Percentiles rank a stretch among this genome's conserved stretches.
Conservation (phyloP, 2,113 vertebrate genomes). For the Hippoglossus stenolepis region DNA sequence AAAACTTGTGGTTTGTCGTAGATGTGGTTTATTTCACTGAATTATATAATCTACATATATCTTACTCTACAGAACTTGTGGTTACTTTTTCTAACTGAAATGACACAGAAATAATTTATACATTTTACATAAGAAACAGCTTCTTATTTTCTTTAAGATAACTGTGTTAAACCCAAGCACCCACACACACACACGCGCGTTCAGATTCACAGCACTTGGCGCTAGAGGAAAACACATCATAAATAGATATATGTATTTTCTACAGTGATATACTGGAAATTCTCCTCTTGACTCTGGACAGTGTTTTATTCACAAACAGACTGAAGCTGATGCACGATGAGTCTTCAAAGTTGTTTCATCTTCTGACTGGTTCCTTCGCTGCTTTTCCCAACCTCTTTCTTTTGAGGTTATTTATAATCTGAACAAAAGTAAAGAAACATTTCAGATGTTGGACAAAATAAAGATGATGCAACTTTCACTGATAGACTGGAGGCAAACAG, state of each 20-base stretch:
- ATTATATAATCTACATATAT: conserved; percentile 2
- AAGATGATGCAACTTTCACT: no score
- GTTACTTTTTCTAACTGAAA: conserved; percentile 18
- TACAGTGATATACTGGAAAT: not conserved
- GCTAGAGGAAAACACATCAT: not conserved
- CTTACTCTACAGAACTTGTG: not conserved
- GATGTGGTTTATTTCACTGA: conserved; percentile 39
- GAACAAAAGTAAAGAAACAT: conserved; percentile 19
- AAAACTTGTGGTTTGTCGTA: not conserved
- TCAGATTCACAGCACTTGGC: not conserved
- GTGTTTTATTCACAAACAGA: not conserved
- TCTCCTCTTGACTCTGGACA: not conserved
- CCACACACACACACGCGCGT: not conserved
- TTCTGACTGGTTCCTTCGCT: conserved; percentile 2
- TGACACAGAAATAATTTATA: conserved; percentile 21
- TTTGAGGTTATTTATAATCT: conserved; percentile 63
- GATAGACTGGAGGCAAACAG: not conserved
- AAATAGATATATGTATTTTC: not conserved
- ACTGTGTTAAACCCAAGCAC: not conserved
- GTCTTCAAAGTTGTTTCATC: conserved; percentile 8
- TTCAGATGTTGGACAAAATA: not conserved
- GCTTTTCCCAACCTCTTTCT: conserved; percentile 13
- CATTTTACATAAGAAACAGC: conserved; percentile 24
- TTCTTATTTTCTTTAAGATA: conserved; percentile 4
- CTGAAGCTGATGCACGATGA: not conserved